Conservation (phyloP, 2,888 invertebrate species). For the Cephus pygmeus region DNA sequence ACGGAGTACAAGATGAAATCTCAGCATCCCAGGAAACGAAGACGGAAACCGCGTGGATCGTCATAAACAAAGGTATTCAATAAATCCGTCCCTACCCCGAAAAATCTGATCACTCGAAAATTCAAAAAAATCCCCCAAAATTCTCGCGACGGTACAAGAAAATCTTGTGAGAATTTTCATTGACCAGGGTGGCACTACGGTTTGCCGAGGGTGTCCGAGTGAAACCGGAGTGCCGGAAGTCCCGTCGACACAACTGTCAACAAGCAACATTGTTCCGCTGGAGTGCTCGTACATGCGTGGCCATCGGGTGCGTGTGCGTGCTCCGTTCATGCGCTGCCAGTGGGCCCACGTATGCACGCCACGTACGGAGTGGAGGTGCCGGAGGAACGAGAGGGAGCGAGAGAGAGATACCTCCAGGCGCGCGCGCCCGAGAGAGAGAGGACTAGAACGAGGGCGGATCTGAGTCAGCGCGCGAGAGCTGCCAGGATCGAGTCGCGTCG, state of each 20-base stretch:
- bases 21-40: too few relatives aligned
- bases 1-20: too few relatives aligned
- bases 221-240: constrained; percentile 51
- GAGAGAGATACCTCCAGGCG: not conserved
- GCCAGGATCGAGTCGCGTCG: constrained; percentile 53
- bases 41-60: too few relatives aligned
- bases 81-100: too few relatives aligned
- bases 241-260: constrained; percentile 39
- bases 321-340: not conserved
- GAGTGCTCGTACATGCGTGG: not conserved
- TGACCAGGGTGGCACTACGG: too few relatives aligned
- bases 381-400: constrained; percentile 7
- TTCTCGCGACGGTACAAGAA: too few relatives aligned
- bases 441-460: constrained; percentile 56
- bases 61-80: too few relatives aligned
- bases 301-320: not conserved
- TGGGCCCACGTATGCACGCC: constrained; percentile 15
- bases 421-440: not conserved
- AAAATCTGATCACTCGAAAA: too few relatives aligned
- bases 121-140: too few relatives aligned
- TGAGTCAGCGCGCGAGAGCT: constrained; percentile 56
- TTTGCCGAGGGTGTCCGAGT: constrained; percentile 11
- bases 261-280: constrained; percentile 29
- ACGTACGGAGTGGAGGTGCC: constrained; percentile 7
- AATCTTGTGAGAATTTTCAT: too few relatives aligned